Percentiles rank a stretch among this genome's conserved stretches.
Evolutionary conservation across 2,113 vertebrate genomes (phyloP).

Genomic region (Nannospalax galili): DNA sequence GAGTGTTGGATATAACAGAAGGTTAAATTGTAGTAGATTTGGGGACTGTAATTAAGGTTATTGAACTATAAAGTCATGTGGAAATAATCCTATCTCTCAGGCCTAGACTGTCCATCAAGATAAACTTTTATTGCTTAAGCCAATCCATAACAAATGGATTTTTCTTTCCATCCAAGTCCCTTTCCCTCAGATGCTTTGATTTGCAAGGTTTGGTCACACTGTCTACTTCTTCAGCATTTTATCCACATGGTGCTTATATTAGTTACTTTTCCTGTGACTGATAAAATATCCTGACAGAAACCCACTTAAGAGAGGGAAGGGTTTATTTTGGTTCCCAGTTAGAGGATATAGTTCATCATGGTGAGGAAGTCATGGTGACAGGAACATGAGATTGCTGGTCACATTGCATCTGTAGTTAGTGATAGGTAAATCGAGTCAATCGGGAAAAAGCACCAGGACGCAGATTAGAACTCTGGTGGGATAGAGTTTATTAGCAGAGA

Average conservation of each 20-base stretch:
- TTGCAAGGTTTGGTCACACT: not conserved
- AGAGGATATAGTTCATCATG: not conserved
- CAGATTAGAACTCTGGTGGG: too few species aligned
- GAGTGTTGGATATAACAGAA: not conserved
- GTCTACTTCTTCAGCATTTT: not conserved
- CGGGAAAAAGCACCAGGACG: too few species aligned
- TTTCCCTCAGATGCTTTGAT: not conserved
- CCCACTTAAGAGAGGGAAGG: not conserved
- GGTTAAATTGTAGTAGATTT: not conserved
- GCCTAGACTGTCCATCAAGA: not conserved
- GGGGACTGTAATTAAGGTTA: not conserved
- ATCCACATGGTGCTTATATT: not conserved
- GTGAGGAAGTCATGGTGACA: not conserved
- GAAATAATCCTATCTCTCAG: not conserved
- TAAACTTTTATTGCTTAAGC: slow-evolving; percentile 5
- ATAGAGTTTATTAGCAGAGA: too few species aligned
- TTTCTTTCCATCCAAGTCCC: not conserved
- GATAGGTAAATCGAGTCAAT: too few species aligned
- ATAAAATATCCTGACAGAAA: not conserved
- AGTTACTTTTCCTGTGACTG: not conserved
- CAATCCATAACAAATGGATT: not conserved
- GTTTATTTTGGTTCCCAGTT: not conserved
- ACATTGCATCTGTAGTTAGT: too few species aligned
- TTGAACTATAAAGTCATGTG: slow-evolving; percentile 12
- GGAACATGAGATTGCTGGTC: not conserved